These are phyloP conservation scores for Silurus aristotelis DNA, from an alignment of 2,797 vertebrate genomes.

Conservation along the genomic window DNA sequence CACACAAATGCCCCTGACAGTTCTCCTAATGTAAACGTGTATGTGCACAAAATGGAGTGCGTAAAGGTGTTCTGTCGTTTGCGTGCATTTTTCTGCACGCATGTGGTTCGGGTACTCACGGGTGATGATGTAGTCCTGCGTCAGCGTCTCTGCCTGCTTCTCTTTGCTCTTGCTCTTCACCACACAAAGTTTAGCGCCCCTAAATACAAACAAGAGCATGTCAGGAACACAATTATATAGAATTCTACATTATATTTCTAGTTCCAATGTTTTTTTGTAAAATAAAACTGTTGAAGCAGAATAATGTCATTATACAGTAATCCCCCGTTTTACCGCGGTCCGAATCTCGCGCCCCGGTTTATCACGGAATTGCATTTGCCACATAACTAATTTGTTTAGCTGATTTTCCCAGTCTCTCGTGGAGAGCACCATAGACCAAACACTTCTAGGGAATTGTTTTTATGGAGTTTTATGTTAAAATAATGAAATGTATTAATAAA, in stretches of 20 bases:
- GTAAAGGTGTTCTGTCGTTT: not conserved
- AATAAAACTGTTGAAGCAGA: not conserved
- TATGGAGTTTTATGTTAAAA: too few relatives aligned
- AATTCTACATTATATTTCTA: not conserved
- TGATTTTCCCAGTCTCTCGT: too few relatives aligned
- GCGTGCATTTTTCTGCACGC: not conserved
- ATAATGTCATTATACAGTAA: not conserved
- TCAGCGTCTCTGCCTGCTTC: constrained; percentile 89
- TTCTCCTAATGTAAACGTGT: not conserved
- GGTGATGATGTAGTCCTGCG: constrained; percentile 98
- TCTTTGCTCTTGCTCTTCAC: constrained; percentile 93
- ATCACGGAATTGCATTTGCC: too few relatives aligned
- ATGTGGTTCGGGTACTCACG: constrained; percentile 76
- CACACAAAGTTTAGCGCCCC: constrained; percentile 95
- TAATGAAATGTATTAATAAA: too few relatives aligned
- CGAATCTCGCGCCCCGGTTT: too few relatives aligned
- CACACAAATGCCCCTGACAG: not conserved
- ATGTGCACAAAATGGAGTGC: not conserved
- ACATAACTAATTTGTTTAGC: too few relatives aligned
- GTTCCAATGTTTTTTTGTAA: not conserved
- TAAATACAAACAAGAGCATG: constrained; percentile 56
- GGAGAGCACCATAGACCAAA: too few relatives aligned
- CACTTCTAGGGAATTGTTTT: too few relatives aligned
- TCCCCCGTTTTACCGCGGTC: too few relatives aligned
- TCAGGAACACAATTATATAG: not conserved